Evolutionary conservation across 2,797 vertebrate genomes (phyloP).

Genomic region (Thunnus albacares): DNA sequence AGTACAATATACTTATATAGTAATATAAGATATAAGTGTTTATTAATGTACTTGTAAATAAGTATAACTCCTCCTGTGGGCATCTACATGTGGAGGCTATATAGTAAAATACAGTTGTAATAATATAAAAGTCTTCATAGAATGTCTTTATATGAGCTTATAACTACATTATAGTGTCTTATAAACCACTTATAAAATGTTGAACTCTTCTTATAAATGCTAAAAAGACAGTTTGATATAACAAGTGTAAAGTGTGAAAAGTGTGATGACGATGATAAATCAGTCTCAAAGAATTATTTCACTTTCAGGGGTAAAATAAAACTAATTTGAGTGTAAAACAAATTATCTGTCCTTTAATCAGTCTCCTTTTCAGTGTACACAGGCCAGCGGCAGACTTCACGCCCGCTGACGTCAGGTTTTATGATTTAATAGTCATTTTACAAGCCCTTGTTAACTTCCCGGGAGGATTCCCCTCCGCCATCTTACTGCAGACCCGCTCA

Average conservation of each 20-base stretch:
- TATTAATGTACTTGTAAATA: too few species aligned
- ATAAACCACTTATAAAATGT: too few species aligned
- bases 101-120: too few species aligned
- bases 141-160: too few species aligned
- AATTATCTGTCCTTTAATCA: background rate
- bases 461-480: background rate
- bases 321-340: background rate
- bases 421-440: constrained; percentile 6
- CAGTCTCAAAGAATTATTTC: background rate
- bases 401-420: background rate
- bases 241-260: background rate
- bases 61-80: too few species aligned
- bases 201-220: too few species aligned
- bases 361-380: background rate
- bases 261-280: background rate
- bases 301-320: background rate
- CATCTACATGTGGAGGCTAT: too few species aligned
- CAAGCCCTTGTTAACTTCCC: constrained; percentile 7
- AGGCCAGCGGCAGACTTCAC: background rate
- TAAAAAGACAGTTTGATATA: background rate
- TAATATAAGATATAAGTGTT: too few species aligned
- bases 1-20: too few species aligned
- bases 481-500: constrained; percentile 4
- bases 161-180: too few species aligned
- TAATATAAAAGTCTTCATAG: too few species aligned